These are phyloP conservation scores for Nudaria mundana DNA, from an alignment of 2,888 invertebrate genomes.

Conservation along the genomic window DNA sequence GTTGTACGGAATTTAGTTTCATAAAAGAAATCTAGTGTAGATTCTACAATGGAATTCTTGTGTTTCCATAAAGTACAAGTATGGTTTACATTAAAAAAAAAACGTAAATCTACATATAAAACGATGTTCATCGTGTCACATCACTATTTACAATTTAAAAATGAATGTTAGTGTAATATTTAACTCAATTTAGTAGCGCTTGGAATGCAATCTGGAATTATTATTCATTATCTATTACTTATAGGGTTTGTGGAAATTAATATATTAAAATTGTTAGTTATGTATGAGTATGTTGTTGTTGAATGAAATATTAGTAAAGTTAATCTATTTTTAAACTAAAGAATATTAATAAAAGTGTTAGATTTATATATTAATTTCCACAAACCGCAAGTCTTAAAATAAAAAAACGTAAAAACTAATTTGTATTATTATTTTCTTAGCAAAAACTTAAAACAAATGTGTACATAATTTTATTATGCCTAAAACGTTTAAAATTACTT, in stretches of 20 bases:
- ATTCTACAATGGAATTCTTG: neutral
- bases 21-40: neutral
- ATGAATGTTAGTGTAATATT: conserved; percentile 14
- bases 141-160: neutral
- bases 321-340: neutral
- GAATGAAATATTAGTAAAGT: neutral
- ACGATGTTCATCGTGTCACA: too few species aligned
- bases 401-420: conserved; percentile 47
- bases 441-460: conserved; percentile 37
- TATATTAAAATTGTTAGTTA: neutral
- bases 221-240: neutral
- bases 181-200: conserved; percentile 19
- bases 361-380: conserved; percentile 21
- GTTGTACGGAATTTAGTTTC: neutral
- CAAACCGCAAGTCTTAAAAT: conserved; percentile 39
- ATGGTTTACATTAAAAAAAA: too few species aligned
- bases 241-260: conserved; percentile 13
- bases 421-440: conserved; percentile 52
- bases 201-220: conserved; percentile 23
- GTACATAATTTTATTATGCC: conserved; percentile 35
- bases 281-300: neutral
- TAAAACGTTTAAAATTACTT: conserved; percentile 38
- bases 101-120: too few species aligned
- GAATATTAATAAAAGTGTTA: neutral
- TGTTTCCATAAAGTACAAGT: too few species aligned